These are phyloP conservation scores for Hesperia comma DNA, from an alignment of 2,888 invertebrate genomes.

Conservation along the genomic window DNA sequence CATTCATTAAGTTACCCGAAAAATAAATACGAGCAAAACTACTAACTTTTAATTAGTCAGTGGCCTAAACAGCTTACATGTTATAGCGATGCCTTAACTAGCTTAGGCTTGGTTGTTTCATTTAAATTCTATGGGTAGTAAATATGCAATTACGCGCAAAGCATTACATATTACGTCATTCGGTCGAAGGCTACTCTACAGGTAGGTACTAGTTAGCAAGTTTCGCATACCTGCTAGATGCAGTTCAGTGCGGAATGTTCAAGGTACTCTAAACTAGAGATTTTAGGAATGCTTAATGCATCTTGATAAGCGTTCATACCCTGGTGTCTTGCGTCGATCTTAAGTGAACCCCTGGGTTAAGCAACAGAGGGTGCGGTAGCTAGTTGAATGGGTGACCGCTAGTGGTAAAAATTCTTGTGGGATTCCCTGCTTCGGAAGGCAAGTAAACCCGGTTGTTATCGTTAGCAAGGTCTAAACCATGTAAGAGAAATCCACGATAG, in stretches of 20 bases:
- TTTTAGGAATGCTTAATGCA: too few species aligned
- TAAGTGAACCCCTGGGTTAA: too few species aligned
- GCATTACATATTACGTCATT: conserved; percentile 65
- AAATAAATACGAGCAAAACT: too few species aligned
- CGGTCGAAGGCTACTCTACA: conserved; percentile 40
- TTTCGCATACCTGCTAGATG: background rate
- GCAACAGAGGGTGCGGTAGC: too few species aligned
- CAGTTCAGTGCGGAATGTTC: background rate
- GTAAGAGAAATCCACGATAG: too few species aligned
- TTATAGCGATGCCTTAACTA: background rate
- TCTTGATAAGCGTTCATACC: too few species aligned
- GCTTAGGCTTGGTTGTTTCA: conserved; percentile 6
- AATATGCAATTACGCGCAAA: conserved; percentile 69
- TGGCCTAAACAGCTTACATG: background rate
- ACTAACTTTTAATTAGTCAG: background rate
- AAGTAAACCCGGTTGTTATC: too few species aligned
- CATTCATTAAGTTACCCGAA: background rate
- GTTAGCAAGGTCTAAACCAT: too few species aligned
- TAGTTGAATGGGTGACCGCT: too few species aligned
- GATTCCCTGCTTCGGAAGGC: too few species aligned
- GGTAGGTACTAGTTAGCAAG: background rate
- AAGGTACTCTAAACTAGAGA: background rate
- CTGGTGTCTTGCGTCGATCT: too few species aligned
- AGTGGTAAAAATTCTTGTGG: too few species aligned
- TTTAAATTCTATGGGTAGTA: conserved; percentile 55